A percentile compares a stretch with the other conserved stretches of the same genome.
Evolutionary conservation across 2,113 vertebrate species (phyloP).

Genomic region (Myxocyprinus asiaticus): DNA sequence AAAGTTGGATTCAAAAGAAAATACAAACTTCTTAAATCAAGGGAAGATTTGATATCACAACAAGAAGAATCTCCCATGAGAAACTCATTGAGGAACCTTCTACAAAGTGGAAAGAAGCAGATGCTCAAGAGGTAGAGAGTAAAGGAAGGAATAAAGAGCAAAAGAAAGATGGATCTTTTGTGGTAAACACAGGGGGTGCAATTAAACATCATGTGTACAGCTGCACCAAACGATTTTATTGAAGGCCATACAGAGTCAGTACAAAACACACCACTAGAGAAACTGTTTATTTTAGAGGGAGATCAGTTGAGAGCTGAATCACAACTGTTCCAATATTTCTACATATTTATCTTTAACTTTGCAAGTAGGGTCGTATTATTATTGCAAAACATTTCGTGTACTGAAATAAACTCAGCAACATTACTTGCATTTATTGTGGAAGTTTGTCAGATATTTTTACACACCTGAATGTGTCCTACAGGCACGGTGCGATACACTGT

Average conservation of each 20-base stretch:
- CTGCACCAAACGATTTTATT: constrained; percentile 43
- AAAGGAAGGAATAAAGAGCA: constrained; percentile 13
- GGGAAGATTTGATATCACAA: constrained; percentile 40
- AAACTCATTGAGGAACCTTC: neutral
- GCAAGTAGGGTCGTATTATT: neutral
- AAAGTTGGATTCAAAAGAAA: constrained; percentile 60
- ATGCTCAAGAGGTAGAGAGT: constrained; percentile 17
- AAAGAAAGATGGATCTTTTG: constrained; percentile 46
- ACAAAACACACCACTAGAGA: constrained; percentile 8
- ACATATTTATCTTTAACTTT: constrained; percentile 23
- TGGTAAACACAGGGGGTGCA: constrained; percentile 54
- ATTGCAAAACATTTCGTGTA: neutral
- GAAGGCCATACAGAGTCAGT: constrained; percentile 33
- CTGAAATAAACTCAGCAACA: neutral
- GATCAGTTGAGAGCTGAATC: constrained; percentile 6
- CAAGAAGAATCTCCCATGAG: constrained; percentile 13
- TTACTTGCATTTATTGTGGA: neutral
- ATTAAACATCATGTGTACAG: constrained; percentile 47
- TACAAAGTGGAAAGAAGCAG: constrained; percentile 14
- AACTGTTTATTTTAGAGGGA: constrained; percentile 11
- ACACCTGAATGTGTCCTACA: constrained; percentile 4
- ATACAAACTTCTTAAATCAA: constrained; percentile 28
- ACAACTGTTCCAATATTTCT: neutral
- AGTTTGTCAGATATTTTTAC: constrained; percentile 17
- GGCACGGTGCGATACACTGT: neutral